Evolutionary conservation across 2,888 invertebrate genomes (phyloP), one percentile per base, ranked within the genome.

Genomic region (Agrotis puta): DNA sequence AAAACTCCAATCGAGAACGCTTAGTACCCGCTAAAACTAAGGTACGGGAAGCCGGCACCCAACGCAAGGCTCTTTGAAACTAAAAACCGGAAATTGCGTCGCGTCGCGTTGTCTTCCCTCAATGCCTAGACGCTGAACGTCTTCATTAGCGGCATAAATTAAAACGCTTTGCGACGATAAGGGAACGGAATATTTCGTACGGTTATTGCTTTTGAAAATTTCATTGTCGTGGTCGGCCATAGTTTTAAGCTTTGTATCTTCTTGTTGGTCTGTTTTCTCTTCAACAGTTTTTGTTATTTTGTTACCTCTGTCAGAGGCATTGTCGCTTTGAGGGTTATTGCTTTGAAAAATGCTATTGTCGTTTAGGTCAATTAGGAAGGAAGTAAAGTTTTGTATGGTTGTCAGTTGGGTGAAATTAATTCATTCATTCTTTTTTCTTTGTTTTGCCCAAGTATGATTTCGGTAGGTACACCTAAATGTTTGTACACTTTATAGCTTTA

Each of bases 81-180:
- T 95, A 95, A 94, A 95, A 95, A 95, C 94, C 95, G 95, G 95
- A 95, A 94, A 95, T 95, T 95, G 93, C 94, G 92, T 93, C 92
- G 92, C 90, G 89, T 90, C 90, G 89, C 90, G 88, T 91, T 90
- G 90, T 92, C 92, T 92, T 93, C 89, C 91, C 87, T 90, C 90
- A 90, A 92, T 89, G 92, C 92, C 91, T 91, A 89, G 93, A 87
- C 88, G 85, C 82, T 85, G 76, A 89, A 89, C 91, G 85, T 92
- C 93, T 94, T 94, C 94, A 93, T 94, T 94, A 94, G 93, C 85
- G 92, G 91, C 89, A 90, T 89, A 91, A 93, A 93, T 94, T 94
- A 94, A 93, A 92, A 91, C 85, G 88, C 86, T 88, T 90, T 88
- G 73, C 74, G 16, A 59, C 27, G 61, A 64, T 77, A 81, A 61